Conservation (phyloP, 2,797 vertebrate species). For the Syndactyla subalaris region DNA sequence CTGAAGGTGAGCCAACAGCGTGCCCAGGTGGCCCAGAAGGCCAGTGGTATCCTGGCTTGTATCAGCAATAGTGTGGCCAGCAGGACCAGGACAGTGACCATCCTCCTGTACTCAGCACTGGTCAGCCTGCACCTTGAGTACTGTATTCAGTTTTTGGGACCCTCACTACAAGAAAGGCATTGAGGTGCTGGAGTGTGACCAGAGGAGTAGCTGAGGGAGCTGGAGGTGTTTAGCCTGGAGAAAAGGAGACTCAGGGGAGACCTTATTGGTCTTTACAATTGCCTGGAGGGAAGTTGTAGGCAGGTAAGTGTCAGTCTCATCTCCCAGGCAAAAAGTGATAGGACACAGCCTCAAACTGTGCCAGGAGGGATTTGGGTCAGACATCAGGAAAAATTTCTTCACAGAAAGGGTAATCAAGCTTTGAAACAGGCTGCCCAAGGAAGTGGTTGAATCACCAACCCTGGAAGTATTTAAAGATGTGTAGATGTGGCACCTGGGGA, state of each 20-base stretch:
- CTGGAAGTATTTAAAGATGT: not conserved
- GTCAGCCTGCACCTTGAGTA: not conserved
- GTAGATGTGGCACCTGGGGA: not conserved
- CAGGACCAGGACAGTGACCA: not conserved
- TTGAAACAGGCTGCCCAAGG: not conserved
- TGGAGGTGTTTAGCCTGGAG: not conserved
- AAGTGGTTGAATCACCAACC: not conserved
- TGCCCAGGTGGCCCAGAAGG: not conserved
- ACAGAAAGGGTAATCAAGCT: not conserved
- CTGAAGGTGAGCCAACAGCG: rapidly evolving
- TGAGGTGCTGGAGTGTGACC: not conserved
- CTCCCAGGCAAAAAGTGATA: not conserved
- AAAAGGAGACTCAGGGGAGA: not conserved
- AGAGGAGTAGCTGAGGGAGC: not conserved
- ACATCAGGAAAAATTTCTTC: not conserved
- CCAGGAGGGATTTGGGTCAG: not conserved
- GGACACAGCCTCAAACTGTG: not conserved
- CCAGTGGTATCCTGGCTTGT: not conserved
- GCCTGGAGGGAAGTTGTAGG: not conserved
- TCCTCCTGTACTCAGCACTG: not conserved
- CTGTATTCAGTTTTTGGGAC: not conserved
- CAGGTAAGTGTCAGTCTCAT: not conserved
- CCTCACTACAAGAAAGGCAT: not conserved
- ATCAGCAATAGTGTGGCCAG: not conserved
- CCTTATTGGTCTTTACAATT: not conserved